Percentiles rank a stretch among this genome's conserved stretches.
Evolutionary conservation across 2,797 vertebrate species (phyloP).

Genomic region (Argyrosomus regius): DNA sequence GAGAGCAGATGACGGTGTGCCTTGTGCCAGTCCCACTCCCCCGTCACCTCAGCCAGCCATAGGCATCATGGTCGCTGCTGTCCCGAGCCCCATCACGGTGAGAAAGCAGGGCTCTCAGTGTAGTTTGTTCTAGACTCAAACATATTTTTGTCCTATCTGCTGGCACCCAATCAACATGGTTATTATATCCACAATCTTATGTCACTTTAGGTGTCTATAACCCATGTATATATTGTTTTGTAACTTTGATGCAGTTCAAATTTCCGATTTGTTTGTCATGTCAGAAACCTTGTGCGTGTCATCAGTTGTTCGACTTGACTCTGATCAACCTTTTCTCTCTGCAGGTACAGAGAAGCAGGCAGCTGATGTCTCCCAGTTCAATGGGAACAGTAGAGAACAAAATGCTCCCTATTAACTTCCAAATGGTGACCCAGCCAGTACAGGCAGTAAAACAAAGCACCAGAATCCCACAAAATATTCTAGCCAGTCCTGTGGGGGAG

Average conservation of each 20-base stretch:
- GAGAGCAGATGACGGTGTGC: constrained; percentile 85
- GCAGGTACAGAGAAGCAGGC: constrained; percentile 92
- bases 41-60: constrained; percentile 94
- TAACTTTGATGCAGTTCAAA: background rate
- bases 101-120: constrained; percentile 42
- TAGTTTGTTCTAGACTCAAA: background rate
- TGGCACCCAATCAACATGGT: too few relatives aligned
- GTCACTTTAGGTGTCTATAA: background rate
- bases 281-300: background rate
- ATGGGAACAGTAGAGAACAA: constrained; percentile 91
- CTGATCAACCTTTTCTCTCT: constrained; percentile 40
- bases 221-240: background rate
- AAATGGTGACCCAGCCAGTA: constrained; percentile 95
- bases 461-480: constrained; percentile 92
- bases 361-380: constrained; percentile 92
- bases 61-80: constrained; percentile 94
- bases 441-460: constrained; percentile 93
- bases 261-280: background rate
- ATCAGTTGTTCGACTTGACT: constrained; percentile 21
- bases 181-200: background rate
- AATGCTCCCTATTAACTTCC: constrained; percentile 94
- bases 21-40: constrained; percentile 90
- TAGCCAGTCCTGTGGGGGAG: constrained; percentile 90
- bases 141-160: too few relatives aligned
- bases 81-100: constrained; percentile 96